Conservation (phyloP, 2,113 vertebrate genomes). For the Ceratotherium simum region DNA sequence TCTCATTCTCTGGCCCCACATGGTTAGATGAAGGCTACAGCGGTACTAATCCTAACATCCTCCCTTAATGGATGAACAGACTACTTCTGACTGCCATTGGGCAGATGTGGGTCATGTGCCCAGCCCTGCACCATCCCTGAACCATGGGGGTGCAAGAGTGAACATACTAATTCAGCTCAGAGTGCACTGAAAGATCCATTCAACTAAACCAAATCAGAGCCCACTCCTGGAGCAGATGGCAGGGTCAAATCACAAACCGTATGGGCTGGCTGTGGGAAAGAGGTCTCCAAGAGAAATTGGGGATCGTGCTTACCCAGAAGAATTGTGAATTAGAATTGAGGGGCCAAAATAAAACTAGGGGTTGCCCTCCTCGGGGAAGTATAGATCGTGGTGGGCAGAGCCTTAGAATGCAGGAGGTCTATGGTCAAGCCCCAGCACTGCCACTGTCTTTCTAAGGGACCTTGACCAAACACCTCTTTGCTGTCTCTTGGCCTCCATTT, state of each 20-base stretch:
- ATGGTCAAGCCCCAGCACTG: no score
- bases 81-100: background rate
- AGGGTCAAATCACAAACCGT: fast-evolving
- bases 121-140: background rate
- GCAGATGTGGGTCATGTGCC: background rate
- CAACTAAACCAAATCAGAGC: background rate
- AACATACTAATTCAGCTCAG: background rate
- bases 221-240: background rate
- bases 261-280: background rate
- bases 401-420: background rate
- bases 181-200: background rate
- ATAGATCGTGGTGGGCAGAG: background rate
- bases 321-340: background rate
- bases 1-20: background rate
- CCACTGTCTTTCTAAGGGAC: background rate
- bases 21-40: background rate
- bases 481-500: background rate
- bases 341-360: background rate
- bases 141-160: fast-evolving
- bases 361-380: background rate
- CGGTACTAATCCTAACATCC: background rate
- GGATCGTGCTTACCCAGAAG: background rate
- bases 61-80: background rate
- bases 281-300: background rate
- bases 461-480: background rate